phyloP scores from a whole-genome alignment of 2,888 invertebrate genomes.

The Aspidapion aeneum region DNA sequence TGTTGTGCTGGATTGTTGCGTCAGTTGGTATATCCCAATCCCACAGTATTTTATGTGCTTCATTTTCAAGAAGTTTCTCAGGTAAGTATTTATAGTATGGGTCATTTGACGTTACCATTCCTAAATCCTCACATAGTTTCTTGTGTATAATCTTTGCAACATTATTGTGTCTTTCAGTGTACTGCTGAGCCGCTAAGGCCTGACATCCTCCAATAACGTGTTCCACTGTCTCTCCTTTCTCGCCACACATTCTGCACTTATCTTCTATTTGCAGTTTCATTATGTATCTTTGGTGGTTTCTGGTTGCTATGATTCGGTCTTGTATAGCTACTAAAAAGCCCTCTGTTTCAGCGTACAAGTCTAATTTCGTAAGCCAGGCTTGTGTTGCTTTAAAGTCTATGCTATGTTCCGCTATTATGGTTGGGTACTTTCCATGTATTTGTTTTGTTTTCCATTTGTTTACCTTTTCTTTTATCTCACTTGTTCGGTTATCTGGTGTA shows the following conservation, averaged over 20 bases:
- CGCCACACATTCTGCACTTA: not conserved
- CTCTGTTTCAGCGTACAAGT: not conserved
- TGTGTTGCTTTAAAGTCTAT: not conserved
- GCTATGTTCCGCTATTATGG: not conserved
- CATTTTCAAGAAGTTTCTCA: not conserved
- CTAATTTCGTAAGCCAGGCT: not conserved
- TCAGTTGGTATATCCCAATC: not conserved
- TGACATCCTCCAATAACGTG: not conserved
- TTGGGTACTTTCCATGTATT: not conserved
- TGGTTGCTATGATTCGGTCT: not conserved
- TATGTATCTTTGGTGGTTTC: not conserved
- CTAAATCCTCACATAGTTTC: not conserved
- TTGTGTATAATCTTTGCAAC: not conserved
- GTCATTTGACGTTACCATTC: not conserved
- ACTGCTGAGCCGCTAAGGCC: not conserved
- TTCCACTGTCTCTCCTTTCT: not conserved
- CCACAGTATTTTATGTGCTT: not conserved
- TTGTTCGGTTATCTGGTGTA: not conserved
- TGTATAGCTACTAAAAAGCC: not conserved
- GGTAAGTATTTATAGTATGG: not conserved
- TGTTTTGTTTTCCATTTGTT: not conserved
- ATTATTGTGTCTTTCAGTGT: not conserved
- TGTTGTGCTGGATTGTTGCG: not conserved
- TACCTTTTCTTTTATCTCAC: not conserved
- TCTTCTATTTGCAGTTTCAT: not conserved